Base-by-base conservation (phyloP, 2,888 invertebrate species). In the Oscheius sp. region DNA sequence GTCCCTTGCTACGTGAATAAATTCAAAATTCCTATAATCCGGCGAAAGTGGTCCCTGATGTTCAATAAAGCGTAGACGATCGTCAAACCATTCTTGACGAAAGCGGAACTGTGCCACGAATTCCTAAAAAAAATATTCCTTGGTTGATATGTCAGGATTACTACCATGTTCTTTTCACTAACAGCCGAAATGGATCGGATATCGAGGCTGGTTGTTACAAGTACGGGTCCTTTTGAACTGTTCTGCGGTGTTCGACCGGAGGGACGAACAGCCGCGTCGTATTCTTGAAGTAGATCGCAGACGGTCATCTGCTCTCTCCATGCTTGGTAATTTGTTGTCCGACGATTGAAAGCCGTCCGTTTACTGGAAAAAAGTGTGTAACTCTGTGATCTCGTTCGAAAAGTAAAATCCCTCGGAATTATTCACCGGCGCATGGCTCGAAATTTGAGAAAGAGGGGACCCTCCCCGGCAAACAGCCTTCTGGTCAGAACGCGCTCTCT, bases 41-140 rank as follows among this genome's bases (percentile, higher is more conserved):
- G 77, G 70, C 9, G 73, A 73, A 2, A 76, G 47, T 12, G 71
- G 68, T 5, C 73, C 59, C 44, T 77, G 69, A 41, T 77, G 73
- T 24, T 78, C 74, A 32, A 75, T 76, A 70, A 83, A 85, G 20
- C 78, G 51, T n/a, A 85, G 73, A 33, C 85, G 75, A 49, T 82
- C 81, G 49, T 85, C 85, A 59, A 75, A 82, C 85, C 85, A 85
- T 71, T 83, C 80, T 64, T 85, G 85, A 24, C 86, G 82, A 54
- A 85, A 83, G 12, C 85, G 82, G 50, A 85, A 85, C 61, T 85
- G 85, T 1, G 83, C 85, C 8, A 84, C 83, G 63, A 82, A 85
- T 56, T 85, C 85, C 83, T 84, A 59, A 26, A 79, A 54, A n/a
- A 4, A 44, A 30, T 2, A 49, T 26, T 61, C 24, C 14, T 6